Conservation (phyloP, 2,797 vertebrate genomes). For the Onychomys leucogaster region DNA sequence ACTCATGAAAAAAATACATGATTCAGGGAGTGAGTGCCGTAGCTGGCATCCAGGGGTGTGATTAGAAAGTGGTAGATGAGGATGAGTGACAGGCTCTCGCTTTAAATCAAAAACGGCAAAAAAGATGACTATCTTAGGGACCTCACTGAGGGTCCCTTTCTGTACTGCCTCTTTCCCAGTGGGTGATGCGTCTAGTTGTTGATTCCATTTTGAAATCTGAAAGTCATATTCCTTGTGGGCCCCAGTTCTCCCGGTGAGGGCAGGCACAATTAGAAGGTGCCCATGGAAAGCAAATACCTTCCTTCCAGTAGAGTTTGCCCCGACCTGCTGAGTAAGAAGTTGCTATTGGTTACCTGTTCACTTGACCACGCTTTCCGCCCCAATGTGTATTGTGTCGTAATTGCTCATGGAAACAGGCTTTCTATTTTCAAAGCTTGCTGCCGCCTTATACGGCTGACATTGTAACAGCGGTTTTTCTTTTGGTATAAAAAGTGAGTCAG, state of each 20-base stretch:
- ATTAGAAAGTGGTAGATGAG: neutral
- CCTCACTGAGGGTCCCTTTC: neutral
- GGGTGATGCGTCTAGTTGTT: neutral
- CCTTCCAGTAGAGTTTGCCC: neutral
- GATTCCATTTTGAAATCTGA: slow-evolving; percentile 39
- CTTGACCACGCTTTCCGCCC: neutral
- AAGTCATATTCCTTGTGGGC: neutral
- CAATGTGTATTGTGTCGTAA: neutral
- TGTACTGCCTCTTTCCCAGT: neutral
- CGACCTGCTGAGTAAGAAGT: slow-evolving; percentile 39
- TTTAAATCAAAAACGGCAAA: neutral
- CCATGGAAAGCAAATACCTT: neutral
- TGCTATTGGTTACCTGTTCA: slow-evolving; percentile 7
- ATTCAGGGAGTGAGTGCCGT: neutral
- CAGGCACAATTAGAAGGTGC: neutral
- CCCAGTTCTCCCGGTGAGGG: neutral
- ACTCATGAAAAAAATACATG: neutral
- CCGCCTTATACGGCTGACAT: slow-evolving; percentile 12
- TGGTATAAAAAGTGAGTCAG: slow-evolving; percentile 58
- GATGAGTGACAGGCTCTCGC: neutral
- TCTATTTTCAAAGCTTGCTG: slow-evolving; percentile 21
- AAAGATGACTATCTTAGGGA: neutral
- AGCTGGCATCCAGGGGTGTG: neutral
- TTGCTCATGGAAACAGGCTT: neutral
- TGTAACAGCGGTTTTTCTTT: slow-evolving; percentile 65